Conservation (phyloP, 2,797 vertebrate species). For the Crocidura indochinensis region DNA sequence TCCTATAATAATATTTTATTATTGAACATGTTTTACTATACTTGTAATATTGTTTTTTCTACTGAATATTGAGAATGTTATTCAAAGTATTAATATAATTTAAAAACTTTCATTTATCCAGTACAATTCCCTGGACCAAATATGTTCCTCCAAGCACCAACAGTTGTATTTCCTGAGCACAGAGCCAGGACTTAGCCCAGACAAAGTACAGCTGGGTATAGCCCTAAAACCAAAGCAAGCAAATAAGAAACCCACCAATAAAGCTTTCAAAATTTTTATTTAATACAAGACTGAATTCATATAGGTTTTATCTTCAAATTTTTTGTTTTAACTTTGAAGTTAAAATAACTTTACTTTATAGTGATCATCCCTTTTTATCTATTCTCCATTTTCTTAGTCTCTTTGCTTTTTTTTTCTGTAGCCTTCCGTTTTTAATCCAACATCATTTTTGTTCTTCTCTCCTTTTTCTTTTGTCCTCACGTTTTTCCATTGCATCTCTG, state of each 20-base stretch:
- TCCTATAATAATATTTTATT: slow-evolving; percentile 62
- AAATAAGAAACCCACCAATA: no score
- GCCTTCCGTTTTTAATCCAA: background rate
- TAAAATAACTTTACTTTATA: background rate
- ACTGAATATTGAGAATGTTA: slow-evolving; percentile 10
- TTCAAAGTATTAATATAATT: background rate
- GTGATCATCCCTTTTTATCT: background rate
- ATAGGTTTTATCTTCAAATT: slow-evolving; percentile 24
- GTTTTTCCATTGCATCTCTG: background rate
- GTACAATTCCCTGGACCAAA: no score
- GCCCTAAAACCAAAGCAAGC: no score
- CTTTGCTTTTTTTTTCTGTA: background rate
- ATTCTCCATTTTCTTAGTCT: background rate
- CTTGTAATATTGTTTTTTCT: slow-evolving; percentile 39
- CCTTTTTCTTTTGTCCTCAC: background rate
- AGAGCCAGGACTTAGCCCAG: no score
- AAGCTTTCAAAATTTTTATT: slow-evolving; percentile 52
- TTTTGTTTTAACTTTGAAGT: slow-evolving; percentile 50
- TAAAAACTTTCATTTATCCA: no score
- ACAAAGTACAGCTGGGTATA: no score
- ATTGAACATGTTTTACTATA: slow-evolving; percentile 42
- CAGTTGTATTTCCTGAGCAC: no score
- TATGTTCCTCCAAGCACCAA: no score
- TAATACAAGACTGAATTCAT: slow-evolving; percentile 35
- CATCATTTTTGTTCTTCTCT: background rate